Percentiles rank a stretch among this genome's conserved stretches.
These are phyloP conservation scores for Lota lota DNA, from an alignment of 2,113 vertebrate species.

Conservation along the genomic window DNA sequence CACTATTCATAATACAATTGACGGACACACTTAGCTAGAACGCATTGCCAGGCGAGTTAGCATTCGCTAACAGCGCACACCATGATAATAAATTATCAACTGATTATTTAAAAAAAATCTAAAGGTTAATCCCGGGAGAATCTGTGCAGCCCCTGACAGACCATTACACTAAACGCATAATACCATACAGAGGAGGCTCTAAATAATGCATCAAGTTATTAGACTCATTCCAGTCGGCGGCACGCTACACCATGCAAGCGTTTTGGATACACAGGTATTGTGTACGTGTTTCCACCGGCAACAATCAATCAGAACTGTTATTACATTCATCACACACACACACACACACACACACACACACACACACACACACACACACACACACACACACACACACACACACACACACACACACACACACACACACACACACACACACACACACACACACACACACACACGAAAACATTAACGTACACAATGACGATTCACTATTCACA, in stretches of 20 bases:
- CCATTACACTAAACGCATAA: slow-evolving; percentile 61
- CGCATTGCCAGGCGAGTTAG: too few relatives aligned
- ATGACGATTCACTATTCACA: slow-evolving; percentile 3
- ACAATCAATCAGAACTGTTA: slow-evolving; percentile 28
- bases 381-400: not conserved
- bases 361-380: not conserved
- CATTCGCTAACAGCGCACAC: not conserved
- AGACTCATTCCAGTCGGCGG: slow-evolving; percentile 48
- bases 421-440: not conserved
- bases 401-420: not conserved
- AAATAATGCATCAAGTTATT: slow-evolving; percentile 70
- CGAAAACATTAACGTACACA: not conserved
- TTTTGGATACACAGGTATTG: slow-evolving; percentile 23
- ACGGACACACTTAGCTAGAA: too few relatives aligned
- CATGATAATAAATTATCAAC: slow-evolving; percentile 2
- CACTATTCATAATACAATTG: too few relatives aligned
- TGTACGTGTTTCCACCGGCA: slow-evolving; percentile 3
- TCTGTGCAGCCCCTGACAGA: slow-evolving; percentile 57
- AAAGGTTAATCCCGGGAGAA: slow-evolving; percentile 46
- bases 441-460: too few relatives aligned
- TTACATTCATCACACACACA: slow-evolving; percentile 12
- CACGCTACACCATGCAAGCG: slow-evolving; percentile 22
- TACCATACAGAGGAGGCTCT: slow-evolving; percentile 49
- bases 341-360: not conserved
- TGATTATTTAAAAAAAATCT: slow-evolving; percentile 41